These are phyloP conservation scores for Cephalopterus ornatus DNA, from an alignment of 2,113 vertebrate genomes.

Conservation along the genomic window DNA sequence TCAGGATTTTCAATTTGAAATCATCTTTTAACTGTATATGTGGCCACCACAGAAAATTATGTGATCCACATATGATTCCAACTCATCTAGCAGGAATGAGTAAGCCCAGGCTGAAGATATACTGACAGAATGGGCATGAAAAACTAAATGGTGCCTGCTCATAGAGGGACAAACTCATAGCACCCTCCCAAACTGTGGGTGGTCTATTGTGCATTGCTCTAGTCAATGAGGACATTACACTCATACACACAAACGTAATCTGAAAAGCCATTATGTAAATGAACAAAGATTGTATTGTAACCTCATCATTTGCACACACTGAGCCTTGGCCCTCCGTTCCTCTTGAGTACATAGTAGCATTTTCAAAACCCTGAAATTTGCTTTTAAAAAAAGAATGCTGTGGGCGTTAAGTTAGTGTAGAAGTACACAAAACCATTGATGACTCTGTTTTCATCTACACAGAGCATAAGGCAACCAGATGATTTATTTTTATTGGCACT, in stretches of 20 bases:
- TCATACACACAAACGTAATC: slow-evolving; percentile 13
- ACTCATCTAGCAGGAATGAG: background rate
- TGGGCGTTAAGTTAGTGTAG: slow-evolving; percentile 16
- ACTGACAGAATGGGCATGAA: background rate
- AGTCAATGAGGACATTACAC: slow-evolving; percentile 24
- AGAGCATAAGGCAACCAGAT: slow-evolving; percentile 42
- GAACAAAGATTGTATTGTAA: slow-evolving; percentile 44
- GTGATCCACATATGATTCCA: background rate
- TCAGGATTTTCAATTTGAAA: background rate
- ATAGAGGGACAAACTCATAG: background rate
- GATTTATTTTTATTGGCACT: slow-evolving; percentile 62
- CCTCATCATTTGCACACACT: background rate
- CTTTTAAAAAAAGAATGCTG: background rate
- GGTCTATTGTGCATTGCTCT: background rate
- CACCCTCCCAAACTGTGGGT: background rate
- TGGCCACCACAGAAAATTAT: background rate
- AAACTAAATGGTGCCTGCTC: background rate
- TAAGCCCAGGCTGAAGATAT: background rate
- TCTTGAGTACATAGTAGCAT: background rate
- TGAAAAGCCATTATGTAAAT: slow-evolving; percentile 15
- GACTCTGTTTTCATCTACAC: slow-evolving; percentile 19
- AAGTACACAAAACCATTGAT: slow-evolving; percentile 10
- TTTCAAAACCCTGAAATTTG: background rate
- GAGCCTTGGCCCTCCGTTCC: background rate
- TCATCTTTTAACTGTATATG: background rate